phyloP scores from a whole-genome alignment of 92 coral and sea anemone genomes.

The Phenganax stokvisi region DNA sequence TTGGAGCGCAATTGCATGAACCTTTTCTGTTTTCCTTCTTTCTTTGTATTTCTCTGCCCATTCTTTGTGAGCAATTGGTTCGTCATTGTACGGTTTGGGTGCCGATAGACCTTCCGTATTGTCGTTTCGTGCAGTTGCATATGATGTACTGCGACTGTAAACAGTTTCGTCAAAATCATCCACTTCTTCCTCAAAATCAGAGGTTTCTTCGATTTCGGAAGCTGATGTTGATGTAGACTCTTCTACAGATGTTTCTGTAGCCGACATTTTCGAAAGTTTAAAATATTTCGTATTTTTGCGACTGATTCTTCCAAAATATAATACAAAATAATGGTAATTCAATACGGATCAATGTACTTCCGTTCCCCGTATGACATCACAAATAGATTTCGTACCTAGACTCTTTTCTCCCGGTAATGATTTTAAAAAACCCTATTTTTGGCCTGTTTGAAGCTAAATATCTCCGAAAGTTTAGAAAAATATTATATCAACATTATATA shows the following conservation, averaged over 20 bases:
- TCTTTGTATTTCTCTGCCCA: slow-evolving; percentile 9
- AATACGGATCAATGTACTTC: no score
- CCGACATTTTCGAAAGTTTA: background rate
- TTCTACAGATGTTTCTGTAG: slow-evolving; percentile 2
- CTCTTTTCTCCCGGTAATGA: no score
- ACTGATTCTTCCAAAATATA: no score
- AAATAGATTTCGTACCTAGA: no score
- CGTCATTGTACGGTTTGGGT: background rate
- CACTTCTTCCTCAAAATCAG: slow-evolving; percentile 11
- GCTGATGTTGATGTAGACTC: background rate
- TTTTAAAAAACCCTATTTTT: no score
- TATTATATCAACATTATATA: no score
- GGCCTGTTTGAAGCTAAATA: no score
- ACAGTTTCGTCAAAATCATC: slow-evolving; percentile 5
- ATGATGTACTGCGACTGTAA: background rate
- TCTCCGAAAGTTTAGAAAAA: no score
- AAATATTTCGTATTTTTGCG: no score
- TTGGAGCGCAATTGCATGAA: slow-evolving; percentile 5
- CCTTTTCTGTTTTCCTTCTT: slow-evolving; percentile 1
- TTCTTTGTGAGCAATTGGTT: slow-evolving; percentile 5
- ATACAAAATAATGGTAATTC: no score
- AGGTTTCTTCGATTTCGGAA: background rate
- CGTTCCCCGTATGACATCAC: no score
- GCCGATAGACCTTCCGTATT: background rate
- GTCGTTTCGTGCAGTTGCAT: background rate